Evolutionary conservation across 2,888 invertebrate genomes (phyloP), one percentile per base, ranked within the genome.

Genomic region (Odontothrips loti): DNA sequence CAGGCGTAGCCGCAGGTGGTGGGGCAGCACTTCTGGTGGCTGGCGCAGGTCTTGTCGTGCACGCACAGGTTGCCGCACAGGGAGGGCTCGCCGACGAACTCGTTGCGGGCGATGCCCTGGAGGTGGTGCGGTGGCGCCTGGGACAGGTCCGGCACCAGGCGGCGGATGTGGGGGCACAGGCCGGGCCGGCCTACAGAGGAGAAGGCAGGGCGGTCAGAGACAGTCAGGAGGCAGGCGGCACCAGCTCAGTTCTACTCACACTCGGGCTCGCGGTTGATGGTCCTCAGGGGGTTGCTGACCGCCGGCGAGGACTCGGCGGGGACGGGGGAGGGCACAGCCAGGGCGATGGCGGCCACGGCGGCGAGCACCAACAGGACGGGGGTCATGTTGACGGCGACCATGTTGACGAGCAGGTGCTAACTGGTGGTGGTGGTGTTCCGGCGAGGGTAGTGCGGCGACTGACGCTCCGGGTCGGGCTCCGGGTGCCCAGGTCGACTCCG

Each of bases 81-180:
- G 20, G 83, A 83, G 79, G 87, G 83, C 88, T 88, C 79, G 81
- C 82, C 75, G 68, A 75, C 68, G 68, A 75, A 75, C 27, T 75
- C 23, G 68, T 75, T 75, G 68, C 68, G 68, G 9, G 68, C 68
- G 27, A 75, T 23, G 81, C 83, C 79, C 82, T 81, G 51, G 79
- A 81, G 78, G 23, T 78, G 79, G 63, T 79, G 82, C 17, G 79
- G 80, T 1, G 80, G 80, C 29, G 75, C 47, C 6, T 68, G 75
- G n/a, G 47, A 29, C 58, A 63, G 58, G 34, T 81, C 80, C 11
- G 81, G 81, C 20, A 81, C 58, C 47, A 83, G 63, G 3, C 82
- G 81, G 20, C 80, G 80, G 75, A 83, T 81, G 68, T 82, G 82
- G 11, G 83, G 83, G 80, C 83, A 83, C 12, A 83, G 81, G 12